Percentiles rank a stretch among this genome's conserved stretches.
Conservation (phyloP, 2,888 invertebrate species). For the Flexamia atlantica region DNA sequence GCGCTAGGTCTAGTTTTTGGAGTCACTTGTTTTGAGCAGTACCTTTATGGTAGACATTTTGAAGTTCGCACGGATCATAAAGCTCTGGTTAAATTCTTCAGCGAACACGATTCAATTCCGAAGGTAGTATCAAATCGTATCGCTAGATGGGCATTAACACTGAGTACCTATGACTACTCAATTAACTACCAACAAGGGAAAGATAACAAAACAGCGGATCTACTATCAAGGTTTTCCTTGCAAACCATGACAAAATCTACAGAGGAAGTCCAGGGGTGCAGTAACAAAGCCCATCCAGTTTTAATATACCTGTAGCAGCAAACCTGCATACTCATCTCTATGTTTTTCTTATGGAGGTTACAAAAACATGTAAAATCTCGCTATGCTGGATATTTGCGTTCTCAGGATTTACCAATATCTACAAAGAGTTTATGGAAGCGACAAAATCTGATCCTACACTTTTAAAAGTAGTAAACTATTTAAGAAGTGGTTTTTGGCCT, state of each 20-base stretch:
- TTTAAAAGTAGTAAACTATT: constrained; percentile 1
- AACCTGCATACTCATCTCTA: too few relatives aligned
- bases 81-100: constrained; percentile 15
- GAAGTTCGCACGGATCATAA: constrained; percentile 39
- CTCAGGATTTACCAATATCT: constrained; percentile 5
- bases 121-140: constrained; percentile 25
- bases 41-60: constrained; percentile 40
- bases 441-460: constrained; percentile 20
- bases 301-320: too few relatives aligned
- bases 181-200: constrained; percentile 42
- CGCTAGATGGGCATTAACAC: constrained; percentile 46
- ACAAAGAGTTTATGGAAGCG: constrained; percentile 6
- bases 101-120: constrained; percentile 10
- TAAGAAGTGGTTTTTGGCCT: constrained; percentile 27
- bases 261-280: not conserved
- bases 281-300: constrained; percentile 1
- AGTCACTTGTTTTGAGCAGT: not conserved
- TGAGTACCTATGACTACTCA: constrained; percentile 23
- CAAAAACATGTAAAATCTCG: too few relatives aligned
- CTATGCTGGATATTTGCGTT: not conserved
- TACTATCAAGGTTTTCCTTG: constrained; percentile 55
- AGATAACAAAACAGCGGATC: too few relatives aligned
- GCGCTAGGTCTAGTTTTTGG: constrained; percentile 40
- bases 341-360: too few relatives aligned
- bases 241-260: not conserved